Conservation (phyloP, 2,113 vertebrate species). For the Zosterops pallidus region DNA sequence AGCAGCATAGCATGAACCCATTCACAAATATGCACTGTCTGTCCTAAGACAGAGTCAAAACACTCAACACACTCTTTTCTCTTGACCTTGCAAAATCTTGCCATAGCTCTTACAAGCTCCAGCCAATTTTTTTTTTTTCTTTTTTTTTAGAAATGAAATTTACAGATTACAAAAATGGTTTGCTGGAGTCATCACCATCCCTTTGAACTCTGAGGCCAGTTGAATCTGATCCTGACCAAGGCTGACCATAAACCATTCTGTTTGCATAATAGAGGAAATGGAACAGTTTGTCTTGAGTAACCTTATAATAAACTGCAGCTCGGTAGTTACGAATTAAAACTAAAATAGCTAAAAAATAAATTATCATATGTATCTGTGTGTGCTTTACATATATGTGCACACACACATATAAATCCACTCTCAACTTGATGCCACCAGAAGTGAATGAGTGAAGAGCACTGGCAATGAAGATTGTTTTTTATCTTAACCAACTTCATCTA, state of each 20-base stretch:
- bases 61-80: not conserved
- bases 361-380: not conserved
- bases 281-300: conserved; percentile 56
- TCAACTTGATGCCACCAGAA: not conserved
- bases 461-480: conserved; percentile 2
- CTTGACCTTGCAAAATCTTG: conserved; percentile 47
- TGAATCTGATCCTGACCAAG: conserved; percentile 54
- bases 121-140: not conserved
- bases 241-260: conserved; percentile 44
- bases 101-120: not conserved
- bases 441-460: not conserved
- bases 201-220: conserved; percentile 63
- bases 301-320: conserved; percentile 57
- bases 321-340: conserved; percentile 47
- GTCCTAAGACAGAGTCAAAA: conserved; percentile 31
- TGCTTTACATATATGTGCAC: not conserved
- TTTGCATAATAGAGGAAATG: conserved; percentile 65
- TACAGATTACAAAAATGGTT: conserved; percentile 66
- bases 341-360: not conserved
- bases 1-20: not conserved
- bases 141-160: conserved; percentile 42
- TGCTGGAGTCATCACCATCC: conserved; percentile 23
- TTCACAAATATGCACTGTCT: not conserved
- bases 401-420: not conserved
- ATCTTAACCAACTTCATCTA: conserved; percentile 41